Conservation (phyloP, 2,797 vertebrate species). For the Characodon lateralis region DNA sequence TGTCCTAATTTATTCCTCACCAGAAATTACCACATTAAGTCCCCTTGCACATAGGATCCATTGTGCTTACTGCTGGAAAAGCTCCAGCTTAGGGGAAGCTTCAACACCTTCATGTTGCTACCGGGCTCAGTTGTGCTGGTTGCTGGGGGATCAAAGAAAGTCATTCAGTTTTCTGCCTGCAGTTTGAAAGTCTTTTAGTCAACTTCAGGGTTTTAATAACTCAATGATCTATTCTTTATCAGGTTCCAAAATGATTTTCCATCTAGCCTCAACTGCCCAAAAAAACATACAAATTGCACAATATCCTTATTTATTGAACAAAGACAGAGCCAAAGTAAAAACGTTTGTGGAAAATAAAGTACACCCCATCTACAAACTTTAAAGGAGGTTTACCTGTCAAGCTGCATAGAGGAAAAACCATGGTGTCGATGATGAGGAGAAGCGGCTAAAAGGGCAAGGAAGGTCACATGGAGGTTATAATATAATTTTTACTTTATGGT, state of each 20-base stretch:
- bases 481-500: not conserved
- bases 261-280: not conserved
- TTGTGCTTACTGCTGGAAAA: too few species aligned
- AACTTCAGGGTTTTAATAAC: not conserved
- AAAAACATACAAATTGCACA: not conserved
- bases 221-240: not conserved
- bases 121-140: too few species aligned
- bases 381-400: not conserved
- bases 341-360: too few species aligned
- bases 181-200: not conserved
- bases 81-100: too few species aligned
- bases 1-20: too few species aligned
- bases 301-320: too few species aligned
- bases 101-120: too few species aligned
- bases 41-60: too few species aligned
- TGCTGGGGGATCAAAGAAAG: not conserved
- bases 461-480: not conserved
- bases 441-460: not conserved
- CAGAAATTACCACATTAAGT: too few species aligned
- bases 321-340: too few species aligned
- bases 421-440: not conserved
- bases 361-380: too few species aligned
- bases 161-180: not conserved
- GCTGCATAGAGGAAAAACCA: not conserved
- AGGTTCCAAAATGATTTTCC: not conserved